Percentiles rank a stretch among this genome's conserved stretches.
These are phyloP conservation scores for Acestrorhynchus altus DNA, from an alignment of 2,797 vertebrate species.

Conservation along the genomic window DNA sequence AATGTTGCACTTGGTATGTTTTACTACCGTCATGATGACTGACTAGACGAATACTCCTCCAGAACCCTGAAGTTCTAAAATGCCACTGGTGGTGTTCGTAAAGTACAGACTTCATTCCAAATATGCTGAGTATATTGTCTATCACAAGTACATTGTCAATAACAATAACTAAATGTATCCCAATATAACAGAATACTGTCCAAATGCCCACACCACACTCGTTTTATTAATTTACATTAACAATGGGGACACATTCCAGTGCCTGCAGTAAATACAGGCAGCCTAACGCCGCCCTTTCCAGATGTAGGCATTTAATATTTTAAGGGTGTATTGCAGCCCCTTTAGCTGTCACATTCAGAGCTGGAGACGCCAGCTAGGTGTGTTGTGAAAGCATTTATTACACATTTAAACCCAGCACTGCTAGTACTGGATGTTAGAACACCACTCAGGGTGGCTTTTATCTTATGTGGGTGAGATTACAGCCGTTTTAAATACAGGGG, in stretches of 20 bases:
- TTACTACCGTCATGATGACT: too few species aligned
- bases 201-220: too few species aligned
- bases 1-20: too few species aligned
- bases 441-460: background rate
- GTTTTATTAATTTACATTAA: too few species aligned
- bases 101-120: too few species aligned
- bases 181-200: too few species aligned
- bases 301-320: background rate
- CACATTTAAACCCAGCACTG: background rate
- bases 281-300: background rate
- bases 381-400: conserved; percentile 11
- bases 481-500: background rate
- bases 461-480: conserved; percentile 6
- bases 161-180: too few species aligned
- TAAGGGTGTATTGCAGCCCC: background rate
- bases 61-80: too few species aligned
- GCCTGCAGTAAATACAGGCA: background rate
- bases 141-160: too few species aligned
- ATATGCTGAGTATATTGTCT: too few species aligned
- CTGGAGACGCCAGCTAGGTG: background rate
- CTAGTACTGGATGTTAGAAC: background rate
- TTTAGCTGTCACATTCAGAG: background rate
- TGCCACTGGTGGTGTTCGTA: too few species aligned
- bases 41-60: too few species aligned
- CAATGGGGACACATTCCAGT: background rate